Evolutionary conservation across 2,888 invertebrate genomes (phyloP).

Genomic region (Protonemura montana): DNA sequence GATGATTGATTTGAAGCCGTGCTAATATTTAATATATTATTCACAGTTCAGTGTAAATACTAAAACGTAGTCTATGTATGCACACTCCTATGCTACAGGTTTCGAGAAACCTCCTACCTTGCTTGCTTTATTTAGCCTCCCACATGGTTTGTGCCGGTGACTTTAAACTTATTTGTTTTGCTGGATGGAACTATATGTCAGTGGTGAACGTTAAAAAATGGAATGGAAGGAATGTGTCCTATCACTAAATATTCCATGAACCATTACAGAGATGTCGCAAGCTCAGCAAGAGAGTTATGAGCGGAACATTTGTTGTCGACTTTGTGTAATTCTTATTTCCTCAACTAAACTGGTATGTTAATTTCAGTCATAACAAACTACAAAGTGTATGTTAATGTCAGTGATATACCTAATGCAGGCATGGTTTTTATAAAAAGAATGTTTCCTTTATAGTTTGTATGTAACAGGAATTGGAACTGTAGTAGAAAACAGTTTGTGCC

Average conservation of each 20-base stretch:
- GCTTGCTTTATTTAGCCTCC: conserved; percentile 37
- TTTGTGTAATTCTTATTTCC: conserved; percentile 17
- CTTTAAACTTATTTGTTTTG: conserved; percentile 28
- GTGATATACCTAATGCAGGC: background rate
- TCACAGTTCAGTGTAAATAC: conserved; percentile 32
- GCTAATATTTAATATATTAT: conserved; percentile 29
- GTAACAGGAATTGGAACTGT: background rate
- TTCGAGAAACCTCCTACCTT: conserved; percentile 13
- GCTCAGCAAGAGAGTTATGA: background rate
- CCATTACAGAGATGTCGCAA: background rate
- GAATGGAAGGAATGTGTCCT: conserved; percentile 1
- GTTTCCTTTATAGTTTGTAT: background rate
- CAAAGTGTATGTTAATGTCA: conserved; percentile 18
- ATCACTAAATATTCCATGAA: conserved; percentile 15
- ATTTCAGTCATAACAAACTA: background rate
- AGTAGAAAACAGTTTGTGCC: background rate
- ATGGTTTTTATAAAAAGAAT: background rate
- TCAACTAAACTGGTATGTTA: conserved; percentile 20
- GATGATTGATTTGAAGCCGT: conserved; percentile 15
- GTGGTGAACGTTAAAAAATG: background rate
- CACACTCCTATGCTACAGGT: conserved; percentile 28
- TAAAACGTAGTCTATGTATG: conserved; percentile 33
- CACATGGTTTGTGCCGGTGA: conserved; percentile 20
- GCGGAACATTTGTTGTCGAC: background rate
- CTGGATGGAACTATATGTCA: conserved; percentile 29